Conservation (phyloP, 2,113 vertebrate genomes). For the human region GRCh38 chr3:121123001-121123500, state of each 20-base stretch:
- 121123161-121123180: slow-evolving; percentile 7
- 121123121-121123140: not conserved
- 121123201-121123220: not conserved
- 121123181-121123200: not conserved
- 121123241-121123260: not conserved
- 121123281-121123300: not conserved
- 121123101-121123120: not conserved
- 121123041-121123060: not conserved
- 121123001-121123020: slow-evolving; percentile 12
- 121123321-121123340: slow-evolving; percentile 26
- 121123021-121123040: not conserved
- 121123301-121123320: not conserved
- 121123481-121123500: not conserved
- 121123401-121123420: slow-evolving; percentile 21
- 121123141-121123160: not conserved
- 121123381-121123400: not conserved
- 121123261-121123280: not conserved
- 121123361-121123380: not conserved
- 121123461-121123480: not conserved
- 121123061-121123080: not conserved
- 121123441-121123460: not conserved
- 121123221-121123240: not conserved
- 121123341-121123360: not conserved
- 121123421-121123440: not conserved
- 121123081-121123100: not conserved